A percentile compares a stretch with the other conserved stretches of the same genome.
Evolutionary conservation across 2,888 invertebrate genomes (phyloP).

Genomic region (Patella pellucida): DNA sequence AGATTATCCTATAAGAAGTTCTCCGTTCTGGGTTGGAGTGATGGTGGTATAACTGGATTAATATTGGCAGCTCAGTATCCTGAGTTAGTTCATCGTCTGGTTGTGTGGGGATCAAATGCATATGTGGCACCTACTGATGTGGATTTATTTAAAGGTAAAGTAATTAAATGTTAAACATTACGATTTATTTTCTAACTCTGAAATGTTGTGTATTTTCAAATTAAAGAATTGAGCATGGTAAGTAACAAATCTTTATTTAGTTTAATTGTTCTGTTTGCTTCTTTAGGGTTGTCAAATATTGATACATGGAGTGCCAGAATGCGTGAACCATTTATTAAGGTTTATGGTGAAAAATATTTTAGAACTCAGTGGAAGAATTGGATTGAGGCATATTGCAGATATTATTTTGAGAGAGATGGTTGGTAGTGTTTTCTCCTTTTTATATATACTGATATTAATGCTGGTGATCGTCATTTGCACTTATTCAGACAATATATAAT

Average conservation of each 20-base stretch:
- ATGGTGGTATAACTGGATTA: conserved; percentile 85
- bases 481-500: too few species aligned
- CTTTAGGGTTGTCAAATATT: conserved; percentile 74
- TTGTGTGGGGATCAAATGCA: conserved; percentile 85
- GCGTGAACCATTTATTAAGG: conserved; percentile 79
- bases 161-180: too few species aligned
- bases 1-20: conserved; percentile 77
- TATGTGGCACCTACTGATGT: conserved; percentile 81
- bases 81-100: conserved; percentile 79
- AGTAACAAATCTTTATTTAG: too few species aligned
- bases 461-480: too few species aligned
- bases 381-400: conserved; percentile 77
- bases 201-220: too few species aligned
- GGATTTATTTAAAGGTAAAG: conserved; percentile 76
- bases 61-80: conserved; percentile 83
- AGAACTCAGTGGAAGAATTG: conserved; percentile 80
- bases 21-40: conserved; percentile 90
- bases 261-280: too few species aligned
- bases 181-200: too few species aligned
- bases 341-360: conserved; percentile 83
- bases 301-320: conserved; percentile 85
- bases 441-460: too few species aligned
- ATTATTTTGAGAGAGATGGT: conserved; percentile 73
- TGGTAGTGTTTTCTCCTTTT: conserved; percentile 13
- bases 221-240: too few species aligned